Base-by-base conservation (phyloP, 2,888 invertebrate genomes). In the Ceramica pisi region DNA sequence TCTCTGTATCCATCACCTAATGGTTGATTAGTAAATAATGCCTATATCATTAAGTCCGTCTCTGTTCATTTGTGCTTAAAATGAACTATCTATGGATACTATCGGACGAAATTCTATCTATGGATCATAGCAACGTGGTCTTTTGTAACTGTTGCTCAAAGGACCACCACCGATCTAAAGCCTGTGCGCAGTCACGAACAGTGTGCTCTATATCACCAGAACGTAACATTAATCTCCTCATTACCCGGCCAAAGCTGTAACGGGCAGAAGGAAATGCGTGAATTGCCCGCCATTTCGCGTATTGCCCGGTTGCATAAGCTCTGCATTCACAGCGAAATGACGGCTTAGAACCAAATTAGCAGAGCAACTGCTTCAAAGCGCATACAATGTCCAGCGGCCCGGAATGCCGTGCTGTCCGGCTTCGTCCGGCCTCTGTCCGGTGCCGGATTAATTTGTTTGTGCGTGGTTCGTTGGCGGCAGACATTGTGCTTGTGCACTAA, bases 311-410 rank as follows among this genome's bases (percentile, higher is more conserved):
- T 21, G 26, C 44, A 48, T 64, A 72, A 48, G 61, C 72, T 35
- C 38, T 41, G 50, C 63, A 74, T 75, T 68, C 68, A 78, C 63
- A 57, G 55, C 10, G 8, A 74, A 74, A 75, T 78, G 65, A 74
- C 55, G 57, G 82, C 71, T 78, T 65, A 74, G 57, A 63, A 75
- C 61, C 50, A 74, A 81, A 81, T 81, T 68, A 81, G 67, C 67
- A 68, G 56, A 50, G 60, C 64, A 23, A 70, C 67, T 70, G 67
- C 63, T 71, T 78, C 62, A 71, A 74, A 82, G 78, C 66, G 73
- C 59, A 51, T 68, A 48, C 6, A 51, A 16, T 76, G 66, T 55
- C 67, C 71, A 67, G 60, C 19, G 14, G 66, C 64, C 73, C 55
- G 67, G 66, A 66, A 57, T 56, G 41, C 75, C 70, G 26, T 48